Evolutionary conservation across 2,797 vertebrate species (phyloP).

Genomic region (Cryptoblepharus egeriae): DNA sequence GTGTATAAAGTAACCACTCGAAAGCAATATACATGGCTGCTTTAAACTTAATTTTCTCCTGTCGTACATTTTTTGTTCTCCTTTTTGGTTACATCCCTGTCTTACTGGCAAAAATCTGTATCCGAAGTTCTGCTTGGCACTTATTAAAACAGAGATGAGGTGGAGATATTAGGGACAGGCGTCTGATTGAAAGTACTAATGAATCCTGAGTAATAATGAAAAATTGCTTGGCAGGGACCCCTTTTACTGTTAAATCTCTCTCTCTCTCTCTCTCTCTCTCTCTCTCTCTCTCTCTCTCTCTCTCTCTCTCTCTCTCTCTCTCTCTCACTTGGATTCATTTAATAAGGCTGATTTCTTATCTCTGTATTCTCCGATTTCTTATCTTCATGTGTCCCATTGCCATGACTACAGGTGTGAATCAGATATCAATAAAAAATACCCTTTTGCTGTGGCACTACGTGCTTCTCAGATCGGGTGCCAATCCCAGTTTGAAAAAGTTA

Average conservation of each 20-base stretch:
- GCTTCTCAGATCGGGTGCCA: conserved; percentile 69
- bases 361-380: no score
- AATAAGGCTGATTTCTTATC: conserved; percentile 66
- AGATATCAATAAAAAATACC: conserved; percentile 83
- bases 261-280: neutral
- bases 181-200: conserved; percentile 53
- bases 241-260: conserved; percentile 42
- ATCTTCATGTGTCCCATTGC: conserved; percentile 71
- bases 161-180: conserved; percentile 45
- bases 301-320: neutral
- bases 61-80: no score
- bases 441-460: conserved; percentile 70
- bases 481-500: conserved; percentile 49
- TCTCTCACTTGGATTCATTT: conserved; percentile 69
- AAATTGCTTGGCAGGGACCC: conserved; percentile 58
- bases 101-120: conserved; percentile 17
- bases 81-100: no score
- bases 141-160: conserved; percentile 36
- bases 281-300: neutral
- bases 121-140: conserved; percentile 45
- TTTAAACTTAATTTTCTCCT: no score
- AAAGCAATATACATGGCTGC: no score
- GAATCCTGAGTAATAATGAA: conserved; percentile 54
- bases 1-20: no score
- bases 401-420: conserved; percentile 79